Percentiles rank a stretch among this genome's conserved stretches.
phyloP scores from a whole-genome alignment of 2,113 vertebrate genomes.

The Globicephala melas region DNA sequence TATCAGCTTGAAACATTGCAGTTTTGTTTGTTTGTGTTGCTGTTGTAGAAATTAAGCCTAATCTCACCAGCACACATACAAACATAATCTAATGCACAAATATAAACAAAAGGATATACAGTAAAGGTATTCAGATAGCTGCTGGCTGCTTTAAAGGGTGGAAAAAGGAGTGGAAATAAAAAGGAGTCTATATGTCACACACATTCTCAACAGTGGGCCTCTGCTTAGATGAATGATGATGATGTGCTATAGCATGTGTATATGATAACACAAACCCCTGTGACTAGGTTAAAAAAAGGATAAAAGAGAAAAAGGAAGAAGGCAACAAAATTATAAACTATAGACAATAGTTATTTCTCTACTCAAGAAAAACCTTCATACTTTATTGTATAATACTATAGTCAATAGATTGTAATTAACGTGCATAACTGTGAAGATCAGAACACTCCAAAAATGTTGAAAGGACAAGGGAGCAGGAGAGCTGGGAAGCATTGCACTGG shows the following conservation, averaged over 20 bases:
- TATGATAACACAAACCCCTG: background rate
- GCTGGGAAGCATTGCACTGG: background rate
- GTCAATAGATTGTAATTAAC: background rate
- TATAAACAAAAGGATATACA: background rate
- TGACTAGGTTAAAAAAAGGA: background rate
- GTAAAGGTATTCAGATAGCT: background rate
- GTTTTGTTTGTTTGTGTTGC: background rate
- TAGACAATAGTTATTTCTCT: background rate
- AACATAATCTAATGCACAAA: background rate
- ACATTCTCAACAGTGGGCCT: background rate
- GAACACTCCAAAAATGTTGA: background rate
- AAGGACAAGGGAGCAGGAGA: background rate
- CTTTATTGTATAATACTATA: background rate
- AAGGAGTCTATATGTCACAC: too few species aligned
- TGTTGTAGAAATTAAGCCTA: background rate
- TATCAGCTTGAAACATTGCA: background rate
- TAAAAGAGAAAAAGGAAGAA: background rate
- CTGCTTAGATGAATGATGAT: background rate
- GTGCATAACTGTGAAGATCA: background rate
- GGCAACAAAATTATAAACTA: background rate
- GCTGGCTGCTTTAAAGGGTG: background rate
- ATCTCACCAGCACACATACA: background rate
- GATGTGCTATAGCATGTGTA: background rate
- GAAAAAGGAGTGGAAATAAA: background rate
- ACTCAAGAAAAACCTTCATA: background rate